These are phyloP conservation scores for Etia nguti DNA, from an alignment of 2,113 vertebrate species.

Conservation along the genomic window DNA sequence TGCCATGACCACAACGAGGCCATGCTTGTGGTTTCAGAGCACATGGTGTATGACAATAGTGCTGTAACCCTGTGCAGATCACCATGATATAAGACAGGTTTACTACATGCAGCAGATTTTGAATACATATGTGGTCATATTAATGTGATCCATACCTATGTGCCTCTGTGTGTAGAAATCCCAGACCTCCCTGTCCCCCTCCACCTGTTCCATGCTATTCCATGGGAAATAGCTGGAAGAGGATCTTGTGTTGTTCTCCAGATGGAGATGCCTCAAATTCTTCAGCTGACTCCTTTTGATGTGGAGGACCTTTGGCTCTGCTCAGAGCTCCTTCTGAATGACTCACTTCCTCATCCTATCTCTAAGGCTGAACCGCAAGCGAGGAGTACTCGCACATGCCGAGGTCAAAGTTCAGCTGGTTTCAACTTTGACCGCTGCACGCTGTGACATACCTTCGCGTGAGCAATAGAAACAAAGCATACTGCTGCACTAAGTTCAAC, in stretches of 20 bases:
- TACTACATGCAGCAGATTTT: not conserved
- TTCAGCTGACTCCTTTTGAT: not conserved
- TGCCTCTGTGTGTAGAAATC: not conserved
- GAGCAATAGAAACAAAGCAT: rapidly evolving
- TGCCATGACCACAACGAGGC: not conserved
- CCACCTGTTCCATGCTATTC: not conserved
- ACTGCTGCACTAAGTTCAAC: not conserved
- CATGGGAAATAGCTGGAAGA: rapidly evolving
- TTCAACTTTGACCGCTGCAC: not conserved
- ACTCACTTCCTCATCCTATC: rapidly evolving
- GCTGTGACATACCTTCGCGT: not conserved
- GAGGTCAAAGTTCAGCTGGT: not conserved
- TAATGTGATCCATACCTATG: rapidly evolving
- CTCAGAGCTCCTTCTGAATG: not conserved
- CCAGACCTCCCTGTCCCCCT: not conserved
- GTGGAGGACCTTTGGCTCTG: not conserved
- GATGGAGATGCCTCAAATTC: not conserved
- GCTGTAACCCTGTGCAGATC: not conserved
- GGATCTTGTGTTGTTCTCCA: not conserved
- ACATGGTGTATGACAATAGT: rapidly evolving
- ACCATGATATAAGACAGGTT: rapidly evolving
- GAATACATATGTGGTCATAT: not conserved
- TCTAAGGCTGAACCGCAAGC: not conserved
- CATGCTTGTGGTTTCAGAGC: not conserved
- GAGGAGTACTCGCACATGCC: rapidly evolving